Conservation (phyloP, 2,113 vertebrate species). For the Apistogramma diplotaenia region DNA sequence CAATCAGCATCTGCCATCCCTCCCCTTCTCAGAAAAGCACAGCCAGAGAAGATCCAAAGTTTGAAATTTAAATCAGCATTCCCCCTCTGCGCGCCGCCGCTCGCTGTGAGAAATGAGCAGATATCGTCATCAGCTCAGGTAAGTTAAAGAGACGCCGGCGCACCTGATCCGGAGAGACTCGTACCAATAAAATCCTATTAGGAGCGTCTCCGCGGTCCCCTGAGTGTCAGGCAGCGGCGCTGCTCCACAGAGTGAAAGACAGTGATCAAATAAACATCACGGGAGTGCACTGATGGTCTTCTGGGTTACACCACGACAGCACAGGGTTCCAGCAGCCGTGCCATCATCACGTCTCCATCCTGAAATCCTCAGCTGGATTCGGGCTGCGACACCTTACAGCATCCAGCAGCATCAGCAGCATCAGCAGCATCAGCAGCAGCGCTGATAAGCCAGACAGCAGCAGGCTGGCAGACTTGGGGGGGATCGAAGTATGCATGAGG, state of each 20-base stretch:
- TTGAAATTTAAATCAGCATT: slow-evolving; percentile 22
- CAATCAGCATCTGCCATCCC: not conserved
- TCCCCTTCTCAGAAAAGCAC: not conserved
- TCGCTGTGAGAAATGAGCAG: not conserved
- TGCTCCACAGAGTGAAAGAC: not conserved
- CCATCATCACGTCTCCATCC: slow-evolving; percentile 31
- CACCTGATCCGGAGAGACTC: slow-evolving; percentile 32
- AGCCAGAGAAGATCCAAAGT: slow-evolving; percentile 23
- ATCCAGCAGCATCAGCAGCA: slow-evolving; percentile 35
- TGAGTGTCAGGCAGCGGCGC: not conserved
- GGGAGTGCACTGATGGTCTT: not conserved
- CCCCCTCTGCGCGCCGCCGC: slow-evolving; percentile 1
- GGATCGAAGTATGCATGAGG: slow-evolving; percentile 20
- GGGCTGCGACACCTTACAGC: slow-evolving; percentile 54
- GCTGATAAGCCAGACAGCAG: slow-evolving; percentile 42
- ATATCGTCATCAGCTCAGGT: slow-evolving; percentile 9
- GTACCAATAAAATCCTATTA: slow-evolving; percentile 22
- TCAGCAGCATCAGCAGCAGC: slow-evolving; percentile 33
- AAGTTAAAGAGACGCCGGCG: slow-evolving; percentile 6
- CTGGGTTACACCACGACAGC: not conserved
- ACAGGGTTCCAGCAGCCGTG: not conserved
- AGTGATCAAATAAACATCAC: not conserved
- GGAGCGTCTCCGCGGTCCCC: slow-evolving; percentile 8
- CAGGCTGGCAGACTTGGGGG: slow-evolving; percentile 16
- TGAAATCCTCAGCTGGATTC: slow-evolving; percentile 40